Percentiles rank a stretch among this genome's conserved stretches.
Evolutionary conservation across 2,888 invertebrate genomes (phyloP).

Genomic region (Sylvicola cinctus): DNA sequence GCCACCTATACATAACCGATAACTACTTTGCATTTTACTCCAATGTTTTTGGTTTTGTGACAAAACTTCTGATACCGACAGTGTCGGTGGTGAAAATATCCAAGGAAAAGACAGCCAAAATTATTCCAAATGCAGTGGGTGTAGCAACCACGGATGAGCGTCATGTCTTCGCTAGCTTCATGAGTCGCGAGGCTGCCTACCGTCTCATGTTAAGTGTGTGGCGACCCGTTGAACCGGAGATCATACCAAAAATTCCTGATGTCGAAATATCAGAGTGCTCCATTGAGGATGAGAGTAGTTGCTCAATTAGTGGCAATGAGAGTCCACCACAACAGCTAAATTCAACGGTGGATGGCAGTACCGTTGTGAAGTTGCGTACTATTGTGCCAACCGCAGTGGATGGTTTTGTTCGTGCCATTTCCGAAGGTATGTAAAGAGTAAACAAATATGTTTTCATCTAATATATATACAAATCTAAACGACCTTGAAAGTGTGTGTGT

Average conservation of each 20-base stretch:
- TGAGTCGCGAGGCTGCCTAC: constrained; percentile 74
- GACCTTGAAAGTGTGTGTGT: too few relatives aligned
- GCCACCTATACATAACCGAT: constrained; percentile 81
- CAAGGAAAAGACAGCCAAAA: constrained; percentile 81
- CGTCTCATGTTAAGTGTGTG: constrained; percentile 73
- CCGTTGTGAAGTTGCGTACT: constrained; percentile 9
- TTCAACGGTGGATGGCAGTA: constrained; percentile 11
- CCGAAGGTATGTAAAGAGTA: too few relatives aligned
- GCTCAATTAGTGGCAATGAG: constrained; percentile 32
- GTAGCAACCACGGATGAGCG: constrained; percentile 58
- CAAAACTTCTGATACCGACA: constrained; percentile 81
- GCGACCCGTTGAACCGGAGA: constrained; percentile 29
- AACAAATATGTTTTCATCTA: too few relatives aligned
- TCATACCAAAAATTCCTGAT: constrained; percentile 15
- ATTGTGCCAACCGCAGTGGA: background rate
- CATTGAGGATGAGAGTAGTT: constrained; percentile 32
- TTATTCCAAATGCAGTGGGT: constrained; percentile 88
- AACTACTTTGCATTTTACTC: constrained; percentile 94
- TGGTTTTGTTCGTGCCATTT: too few relatives aligned
- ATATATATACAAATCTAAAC: too few relatives aligned
- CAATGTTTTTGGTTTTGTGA: constrained; percentile 86
- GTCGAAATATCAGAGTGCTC: constrained; percentile 21
- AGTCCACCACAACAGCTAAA: constrained; percentile 17
- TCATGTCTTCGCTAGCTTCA: constrained; percentile 75
- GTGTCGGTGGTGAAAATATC: constrained; percentile 68